Base-by-base conservation (phyloP, 2,888 invertebrate species). In the Junonia oenone region DNA sequence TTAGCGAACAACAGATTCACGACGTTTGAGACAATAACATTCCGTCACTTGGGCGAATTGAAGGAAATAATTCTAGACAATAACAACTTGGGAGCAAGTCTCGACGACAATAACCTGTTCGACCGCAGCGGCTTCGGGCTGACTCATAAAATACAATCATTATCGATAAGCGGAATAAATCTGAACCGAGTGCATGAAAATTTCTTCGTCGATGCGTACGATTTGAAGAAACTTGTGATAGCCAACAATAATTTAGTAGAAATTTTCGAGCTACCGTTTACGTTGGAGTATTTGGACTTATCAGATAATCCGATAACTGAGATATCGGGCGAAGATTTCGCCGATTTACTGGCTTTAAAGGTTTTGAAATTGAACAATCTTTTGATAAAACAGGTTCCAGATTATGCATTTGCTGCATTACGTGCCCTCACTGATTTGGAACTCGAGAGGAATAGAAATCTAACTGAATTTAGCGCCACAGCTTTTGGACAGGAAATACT, bases 251-350 rank as follows among this genome's bases (percentile, higher is more conserved):
- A 89, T 11, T 75, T 94, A 1, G 75, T 68, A 0, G 76, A 78
- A 3, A 73, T 93, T 6, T 93, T 94, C 19, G 78, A 85, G 29
- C 67, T 93, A 51, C 93, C 94, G 0, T 84, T 81, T 22, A 90
- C 90, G 0, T 65, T 94, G 5, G 84, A 92, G 67, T 89, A 91
- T 58, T 76, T 94, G 14, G 94, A 94, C 72, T 65, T 94, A 11
- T 94, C 94, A 0, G 91, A 91, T 43, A 94, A 93, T 50, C 87
- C 91, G 6, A 87, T 94, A 2, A 64, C 69, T 0, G 78, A 79
- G 14, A 73, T 94, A 22, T 78, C 84, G 1, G 77, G 80, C 0
- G 90, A 87, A 62, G 87, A 92, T 64, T 88, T 93, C 45, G 65
- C 73, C 0, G 84, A 91, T 55, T 72, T 92, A 15, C 90, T 91